Percentiles rank a stretch among this genome's conserved stretches.
Evolutionary conservation across 2,888 invertebrate species (phyloP).

Genomic region (Tinea pellionella): DNA sequence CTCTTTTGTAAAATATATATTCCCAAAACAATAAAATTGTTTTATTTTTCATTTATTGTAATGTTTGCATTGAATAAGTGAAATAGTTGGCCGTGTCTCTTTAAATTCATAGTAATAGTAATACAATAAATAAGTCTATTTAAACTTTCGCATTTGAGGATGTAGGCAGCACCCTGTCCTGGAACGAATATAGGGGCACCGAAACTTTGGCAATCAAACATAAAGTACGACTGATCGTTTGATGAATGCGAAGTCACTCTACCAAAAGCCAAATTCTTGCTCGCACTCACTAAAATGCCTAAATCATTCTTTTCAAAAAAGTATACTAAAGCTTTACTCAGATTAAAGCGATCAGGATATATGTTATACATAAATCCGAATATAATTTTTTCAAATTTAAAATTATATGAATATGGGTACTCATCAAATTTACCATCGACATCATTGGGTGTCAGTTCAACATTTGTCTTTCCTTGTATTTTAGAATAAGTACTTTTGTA

Average conservation of each 20-base stretch:
- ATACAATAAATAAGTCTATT: slow-evolving; percentile 73
- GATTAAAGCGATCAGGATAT: slow-evolving; percentile 67
- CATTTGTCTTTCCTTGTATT: slow-evolving; percentile 51
- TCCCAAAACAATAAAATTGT: neutral
- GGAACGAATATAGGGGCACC: slow-evolving; percentile 72
- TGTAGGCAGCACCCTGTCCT: slow-evolving; percentile 68
- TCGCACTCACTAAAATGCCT: slow-evolving; percentile 68
- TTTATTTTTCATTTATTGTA: slow-evolving; percentile 31
- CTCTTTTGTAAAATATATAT: neutral
- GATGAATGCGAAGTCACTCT: slow-evolving; percentile 29
- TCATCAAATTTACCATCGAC: slow-evolving; percentile 60
- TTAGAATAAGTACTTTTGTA: slow-evolving; percentile 58
- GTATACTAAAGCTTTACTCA: slow-evolving; percentile 71
- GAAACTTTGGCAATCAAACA: slow-evolving; percentile 74
- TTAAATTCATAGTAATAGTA: slow-evolving; percentile 69
- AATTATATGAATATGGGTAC: slow-evolving; percentile 68
- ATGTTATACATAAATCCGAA: slow-evolving; percentile 73
- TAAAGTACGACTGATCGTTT: slow-evolving; percentile 64
- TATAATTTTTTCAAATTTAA: slow-evolving; percentile 65
- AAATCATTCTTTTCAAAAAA: slow-evolving; percentile 66
- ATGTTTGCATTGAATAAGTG: slow-evolving; percentile 48
- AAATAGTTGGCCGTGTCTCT: slow-evolving; percentile 65
- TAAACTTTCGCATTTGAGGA: slow-evolving; percentile 69
- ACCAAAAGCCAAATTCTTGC: slow-evolving; percentile 66
- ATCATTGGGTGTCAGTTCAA: slow-evolving; percentile 70